Evolutionary conservation across 2,888 invertebrate species (phyloP).

Genomic region (Rhopalosiphum nymphaeae): DNA sequence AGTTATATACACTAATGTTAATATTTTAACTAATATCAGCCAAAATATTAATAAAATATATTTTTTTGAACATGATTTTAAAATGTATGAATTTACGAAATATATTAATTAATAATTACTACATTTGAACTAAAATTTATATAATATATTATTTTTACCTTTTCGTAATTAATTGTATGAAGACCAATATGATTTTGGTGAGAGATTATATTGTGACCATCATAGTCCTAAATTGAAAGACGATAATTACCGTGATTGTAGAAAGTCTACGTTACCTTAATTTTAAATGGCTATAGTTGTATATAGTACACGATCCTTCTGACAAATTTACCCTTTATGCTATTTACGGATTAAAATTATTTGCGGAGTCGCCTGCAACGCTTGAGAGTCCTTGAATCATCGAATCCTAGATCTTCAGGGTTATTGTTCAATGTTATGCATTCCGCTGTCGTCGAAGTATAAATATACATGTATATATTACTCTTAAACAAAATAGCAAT

Average conservation of each 20-base stretch:
- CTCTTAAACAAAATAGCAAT: background rate
- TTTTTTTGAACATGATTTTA: background rate
- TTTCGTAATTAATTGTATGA: background rate
- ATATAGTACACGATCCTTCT: constrained; percentile 13
- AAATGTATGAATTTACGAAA: background rate
- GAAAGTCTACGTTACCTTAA: background rate
- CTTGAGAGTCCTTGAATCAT: background rate
- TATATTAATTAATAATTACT: background rate
- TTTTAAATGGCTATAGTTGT: background rate
- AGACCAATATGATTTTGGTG: background rate
- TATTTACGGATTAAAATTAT: constrained; percentile 12
- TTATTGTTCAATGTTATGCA: background rate
- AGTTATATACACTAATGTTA: background rate
- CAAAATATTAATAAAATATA: background rate
- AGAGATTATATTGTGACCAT: no score
- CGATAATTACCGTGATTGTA: background rate
- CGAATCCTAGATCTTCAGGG: background rate
- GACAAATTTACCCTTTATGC: constrained; percentile 18
- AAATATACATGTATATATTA: background rate
- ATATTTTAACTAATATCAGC: background rate
- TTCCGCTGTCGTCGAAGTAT: background rate
- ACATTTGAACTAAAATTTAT: background rate
- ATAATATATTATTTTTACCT: background rate
- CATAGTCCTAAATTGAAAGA: background rate
- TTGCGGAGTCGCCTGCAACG: background rate